A percentile compares a stretch with the other conserved stretches of the same genome.
Conservation (phyloP, 2,797 vertebrate genomes). For the Parauchenoglanis ngamensis region DNA sequence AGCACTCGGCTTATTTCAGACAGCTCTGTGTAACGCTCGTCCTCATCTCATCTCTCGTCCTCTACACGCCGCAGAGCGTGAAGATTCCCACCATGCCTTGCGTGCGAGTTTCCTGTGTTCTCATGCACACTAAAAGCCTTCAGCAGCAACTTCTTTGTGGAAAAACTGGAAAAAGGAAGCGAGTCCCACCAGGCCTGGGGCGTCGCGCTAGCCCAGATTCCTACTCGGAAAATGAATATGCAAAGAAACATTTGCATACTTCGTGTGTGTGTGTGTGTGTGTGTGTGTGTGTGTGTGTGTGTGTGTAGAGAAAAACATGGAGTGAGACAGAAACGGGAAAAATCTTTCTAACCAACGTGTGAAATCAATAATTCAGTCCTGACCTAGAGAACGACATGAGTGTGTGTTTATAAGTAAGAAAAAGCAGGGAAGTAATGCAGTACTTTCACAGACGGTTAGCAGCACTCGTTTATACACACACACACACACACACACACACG, state of each 20-base stretch:
- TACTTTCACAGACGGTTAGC: too few species aligned
- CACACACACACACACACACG: too few species aligned
- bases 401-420: background rate
- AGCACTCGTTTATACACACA: too few species aligned
- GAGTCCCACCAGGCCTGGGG: constrained; percentile 1
- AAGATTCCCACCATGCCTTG: constrained; percentile 19
- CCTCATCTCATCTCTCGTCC: constrained; percentile 34
- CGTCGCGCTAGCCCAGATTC: constrained; percentile 39
- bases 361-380: constrained; percentile 2
- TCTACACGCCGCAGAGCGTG: constrained; percentile 9
- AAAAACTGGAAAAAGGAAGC: background rate
- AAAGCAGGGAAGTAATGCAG: background rate
- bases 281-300: too few species aligned
- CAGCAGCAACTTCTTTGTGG: background rate
- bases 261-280: too few species aligned
- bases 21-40: background rate
- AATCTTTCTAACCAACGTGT: background rate
- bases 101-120: background rate
- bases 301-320: background rate
- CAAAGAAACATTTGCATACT: constrained; percentile 6
- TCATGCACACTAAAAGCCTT: background rate
- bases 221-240: background rate
- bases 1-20: constrained; percentile 36
- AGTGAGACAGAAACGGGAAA: background rate
- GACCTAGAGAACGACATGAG: background rate